Base-by-base conservation (phyloP, 2,113 vertebrate species). In the Pseudois nayaur region DNA sequence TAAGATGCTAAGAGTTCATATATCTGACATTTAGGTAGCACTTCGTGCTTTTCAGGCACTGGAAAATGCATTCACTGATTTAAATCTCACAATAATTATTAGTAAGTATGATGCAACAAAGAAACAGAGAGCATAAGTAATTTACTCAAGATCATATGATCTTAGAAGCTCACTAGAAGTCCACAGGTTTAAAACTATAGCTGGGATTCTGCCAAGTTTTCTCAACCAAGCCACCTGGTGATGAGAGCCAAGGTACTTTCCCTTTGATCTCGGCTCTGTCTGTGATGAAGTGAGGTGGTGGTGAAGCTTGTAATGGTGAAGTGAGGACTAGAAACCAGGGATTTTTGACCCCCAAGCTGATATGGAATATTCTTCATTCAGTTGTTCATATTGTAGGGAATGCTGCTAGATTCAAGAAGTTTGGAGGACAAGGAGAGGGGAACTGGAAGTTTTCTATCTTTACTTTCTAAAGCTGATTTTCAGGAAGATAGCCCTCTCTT, bases 231-330 rank as follows among this genome's bases (percentile, higher is more conserved):
- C 12, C 23, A 95, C 50, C 71, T 87, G 79, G 27, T n/a, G 16
- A 33, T 67, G 40, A 93, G 27, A 91, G 6, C 57, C 4, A 1
- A 64, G 27, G 40, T 52, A 48, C 76, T 87, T 95, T 60, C 11
- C 45, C 23, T 93, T 95, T 95, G 74, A 93, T 89, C 52, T 45
- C 64, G 55, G 52, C 60, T 96, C 13, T 23, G 11, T 91, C 36
- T 50, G n/a, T 13, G 67, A 11, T 6, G n/a, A 40, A 71, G 19
- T 23, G n/a, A 71, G n/a, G 67, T 71, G 67, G 67, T 40, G n/a
- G n/a, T 40, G 19, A 40, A 83, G 19, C 15, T 97, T 84, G 2
- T n/a, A 55, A 15, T 9, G 16, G 54, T 43, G 31, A 21, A 83
- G 29, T 13, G 25, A 50, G 74, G 16, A 90, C 48, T 83, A 27